Percentiles rank a stretch among this genome's conserved stretches.
These are phyloP conservation scores for zebrafish (Danio rerio) DNA, from an alignment of 2,113 vertebrate species.

Conservation along the genomic window GRCz12tu NC_133180.1:12537501-12538000, in stretches of 20 bases:
- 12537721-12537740: conserved; percentile 92
- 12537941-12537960: background rate
- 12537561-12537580: too few relatives aligned
- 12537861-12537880: conserved; percentile 65
- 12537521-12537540: too few relatives aligned
- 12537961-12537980: conserved; percentile 8
- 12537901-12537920: background rate
- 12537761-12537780: conserved; percentile 83
- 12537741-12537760: conserved; percentile 96
- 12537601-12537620: too few relatives aligned
- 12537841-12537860: conserved; percentile 85
- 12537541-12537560: too few relatives aligned
- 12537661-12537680: too few relatives aligned
- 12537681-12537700: too few relatives aligned
- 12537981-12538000: background rate
- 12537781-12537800: conserved; percentile 86
- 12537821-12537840: conserved; percentile 83
- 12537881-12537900: background rate
- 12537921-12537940: background rate
- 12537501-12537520: too few relatives aligned
- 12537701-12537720: conserved; percentile 66
- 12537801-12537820: conserved; percentile 87
- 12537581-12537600: too few relatives aligned
- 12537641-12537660: too few relatives aligned
- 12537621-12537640: background rate